A percentile compares a stretch with the other conserved stretches of the same genome.
These are phyloP conservation scores for Galbula dea DNA, from an alignment of 2,113 vertebrate genomes.

Conservation along the genomic window DNA sequence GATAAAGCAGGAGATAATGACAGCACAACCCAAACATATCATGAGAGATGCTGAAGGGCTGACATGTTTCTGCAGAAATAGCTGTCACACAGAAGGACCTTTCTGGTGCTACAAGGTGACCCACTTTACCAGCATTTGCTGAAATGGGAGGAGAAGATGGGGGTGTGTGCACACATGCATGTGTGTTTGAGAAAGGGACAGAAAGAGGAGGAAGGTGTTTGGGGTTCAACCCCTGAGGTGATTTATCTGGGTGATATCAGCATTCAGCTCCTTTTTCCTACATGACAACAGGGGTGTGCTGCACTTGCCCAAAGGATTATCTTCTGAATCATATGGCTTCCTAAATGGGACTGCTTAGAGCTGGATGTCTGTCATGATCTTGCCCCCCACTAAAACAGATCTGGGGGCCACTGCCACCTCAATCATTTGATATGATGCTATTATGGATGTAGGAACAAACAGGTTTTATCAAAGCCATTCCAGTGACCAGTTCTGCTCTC, in stretches of 20 bases:
- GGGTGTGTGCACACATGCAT: accelerated
- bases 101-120: neutral
- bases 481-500: neutral
- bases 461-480: neutral
- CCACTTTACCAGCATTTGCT: neutral
- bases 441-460: neutral
- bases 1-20: neutral
- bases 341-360: neutral
- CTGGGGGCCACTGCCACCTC: neutral
- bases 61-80: neutral
- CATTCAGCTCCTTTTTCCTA: neutral
- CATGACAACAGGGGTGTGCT: neutral
- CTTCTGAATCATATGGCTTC: neutral
- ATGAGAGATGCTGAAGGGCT: neutral
- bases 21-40: neutral
- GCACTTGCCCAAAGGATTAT: neutral
- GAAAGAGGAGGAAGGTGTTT: neutral
- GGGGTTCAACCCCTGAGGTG: neutral
- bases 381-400: neutral
- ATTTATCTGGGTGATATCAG: neutral
- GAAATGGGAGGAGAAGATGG: neutral
- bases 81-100: neutral
- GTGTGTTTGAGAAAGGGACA: neutral
- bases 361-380: neutral
- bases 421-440: accelerated